Percentiles rank a stretch among this genome's conserved stretches.
Conservation (phyloP, 2,113 vertebrate genomes). For the Leptobrachium ailaonicum region DNA sequence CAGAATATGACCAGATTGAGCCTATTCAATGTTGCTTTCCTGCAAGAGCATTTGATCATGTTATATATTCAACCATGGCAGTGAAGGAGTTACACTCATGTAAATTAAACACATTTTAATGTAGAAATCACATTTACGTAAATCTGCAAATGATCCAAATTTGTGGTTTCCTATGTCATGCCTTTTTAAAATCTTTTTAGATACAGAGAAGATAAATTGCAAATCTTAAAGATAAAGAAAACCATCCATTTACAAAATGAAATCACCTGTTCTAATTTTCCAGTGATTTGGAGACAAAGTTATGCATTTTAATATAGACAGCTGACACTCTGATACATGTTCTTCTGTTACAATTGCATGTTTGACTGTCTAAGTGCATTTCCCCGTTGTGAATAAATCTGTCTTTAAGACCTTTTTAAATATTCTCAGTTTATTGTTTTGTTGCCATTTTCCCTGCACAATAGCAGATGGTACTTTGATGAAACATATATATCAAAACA, state of each 20-base stretch:
- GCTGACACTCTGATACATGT: background rate
- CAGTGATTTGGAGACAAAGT: no score
- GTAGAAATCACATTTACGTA: no score
- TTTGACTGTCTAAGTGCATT: constrained; percentile 31
- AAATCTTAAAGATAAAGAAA: no score
- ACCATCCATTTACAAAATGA: background rate
- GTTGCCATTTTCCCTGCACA: constrained; percentile 45
- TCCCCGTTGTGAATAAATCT: constrained; percentile 37
- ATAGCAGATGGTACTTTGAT: constrained; percentile 45
- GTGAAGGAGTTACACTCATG: no score
- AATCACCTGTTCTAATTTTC: no score
- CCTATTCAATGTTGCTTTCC: no score
- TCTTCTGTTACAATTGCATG: constrained; percentile 3
- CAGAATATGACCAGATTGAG: no score
- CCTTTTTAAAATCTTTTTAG: background rate
- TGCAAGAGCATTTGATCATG: no score
- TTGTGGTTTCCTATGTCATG: no score
- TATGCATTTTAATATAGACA: background rate
- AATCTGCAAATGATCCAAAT: no score
- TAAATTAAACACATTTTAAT: no score
- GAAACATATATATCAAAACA: constrained; percentile 49
- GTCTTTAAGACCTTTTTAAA: constrained; percentile 46
- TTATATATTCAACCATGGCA: no score
- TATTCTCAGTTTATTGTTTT: constrained; percentile 46
- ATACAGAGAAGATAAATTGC: background rate